Evolutionary conservation across 2,888 invertebrate genomes (phyloP), one percentile per base, ranked within the genome.

Genomic region (Mythimna loreyi): DNA sequence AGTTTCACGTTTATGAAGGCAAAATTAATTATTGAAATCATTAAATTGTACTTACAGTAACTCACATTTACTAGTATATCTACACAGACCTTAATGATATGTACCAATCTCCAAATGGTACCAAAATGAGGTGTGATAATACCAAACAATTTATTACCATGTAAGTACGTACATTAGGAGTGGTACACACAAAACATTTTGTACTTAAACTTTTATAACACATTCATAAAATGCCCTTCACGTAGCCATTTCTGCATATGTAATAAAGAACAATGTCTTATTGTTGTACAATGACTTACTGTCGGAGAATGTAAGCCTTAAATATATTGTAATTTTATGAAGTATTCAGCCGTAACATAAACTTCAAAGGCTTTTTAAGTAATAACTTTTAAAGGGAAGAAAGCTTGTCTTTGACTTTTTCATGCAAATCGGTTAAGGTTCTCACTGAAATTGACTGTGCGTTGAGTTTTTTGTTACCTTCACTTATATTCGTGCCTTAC

Each of bases 271-370:
- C 79, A 75, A 72, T 67, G 61, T 69, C 58, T 56, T 67, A 82
- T 81, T 81, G 79, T 82, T 60, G 72, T 63, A n/a, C 25, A 57
- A 40, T 71, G 70, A 78, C 55, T 60, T 67, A 81, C 65, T 47
- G 74, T 60, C 63, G 50, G 59, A 58, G 66, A 56, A 74, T 70
- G 71, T 62, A 57, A 73, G n/a, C 30, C 57, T 63, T 69, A 57
- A 56, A 66, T 6, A 61, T 53, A 80, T 80, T 76, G 56, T 67
- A 67, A 71, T 77, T 53, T 77, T 69, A 72, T 60, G 52, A 45
- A 49, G 65, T 49, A 66, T 75, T 68, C 64, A 64, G 40, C 43
- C 25, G 40, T 53, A 59, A 75, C 36, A 40, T 69, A 21, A 43
- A 66, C 62, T 56, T 80, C 52, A 70, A 80, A 70, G 56, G 55